Evolutionary conservation across 2,113 vertebrate species (phyloP).

Genomic region (Donacobius atricapilla): DNA sequence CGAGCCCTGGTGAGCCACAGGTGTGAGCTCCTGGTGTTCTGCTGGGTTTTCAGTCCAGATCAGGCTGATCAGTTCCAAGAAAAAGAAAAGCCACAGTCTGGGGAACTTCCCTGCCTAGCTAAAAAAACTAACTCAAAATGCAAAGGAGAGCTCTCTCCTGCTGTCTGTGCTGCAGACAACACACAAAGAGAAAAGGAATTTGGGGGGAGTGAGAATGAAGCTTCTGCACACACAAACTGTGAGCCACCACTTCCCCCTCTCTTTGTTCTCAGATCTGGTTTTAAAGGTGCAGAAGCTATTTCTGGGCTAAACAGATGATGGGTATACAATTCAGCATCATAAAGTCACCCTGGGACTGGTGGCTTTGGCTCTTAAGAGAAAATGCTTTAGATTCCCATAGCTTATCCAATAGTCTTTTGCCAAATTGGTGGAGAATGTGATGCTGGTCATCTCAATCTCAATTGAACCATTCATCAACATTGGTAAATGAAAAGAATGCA

Average conservation of each 20-base stretch:
- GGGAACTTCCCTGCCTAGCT: background rate
- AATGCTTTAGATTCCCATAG: background rate
- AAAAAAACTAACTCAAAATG: background rate
- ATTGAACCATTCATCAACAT: background rate
- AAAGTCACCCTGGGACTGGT: background rate
- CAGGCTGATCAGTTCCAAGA: background rate
- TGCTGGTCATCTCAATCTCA: background rate
- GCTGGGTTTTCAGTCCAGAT: background rate
- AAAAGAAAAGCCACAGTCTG: background rate
- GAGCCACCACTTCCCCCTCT: background rate
- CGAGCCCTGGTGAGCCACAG: rapidly evolving
- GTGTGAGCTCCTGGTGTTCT: background rate
- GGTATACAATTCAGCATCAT: background rate
- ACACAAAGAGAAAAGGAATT: too few species aligned
- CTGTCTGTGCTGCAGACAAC: background rate
- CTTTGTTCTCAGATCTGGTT: rapidly evolving
- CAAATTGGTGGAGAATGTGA: background rate
- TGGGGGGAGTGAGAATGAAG: background rate
- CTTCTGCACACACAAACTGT: background rate
- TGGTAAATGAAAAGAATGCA: background rate
- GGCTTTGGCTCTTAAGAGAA: background rate
- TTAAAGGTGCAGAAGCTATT: background rate
- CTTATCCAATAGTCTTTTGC: background rate
- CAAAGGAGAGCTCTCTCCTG: background rate
- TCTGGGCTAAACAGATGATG: background rate